phyloP scores from a whole-genome alignment of 2,888 invertebrate genomes.

The Calephelis perditalis region DNA sequence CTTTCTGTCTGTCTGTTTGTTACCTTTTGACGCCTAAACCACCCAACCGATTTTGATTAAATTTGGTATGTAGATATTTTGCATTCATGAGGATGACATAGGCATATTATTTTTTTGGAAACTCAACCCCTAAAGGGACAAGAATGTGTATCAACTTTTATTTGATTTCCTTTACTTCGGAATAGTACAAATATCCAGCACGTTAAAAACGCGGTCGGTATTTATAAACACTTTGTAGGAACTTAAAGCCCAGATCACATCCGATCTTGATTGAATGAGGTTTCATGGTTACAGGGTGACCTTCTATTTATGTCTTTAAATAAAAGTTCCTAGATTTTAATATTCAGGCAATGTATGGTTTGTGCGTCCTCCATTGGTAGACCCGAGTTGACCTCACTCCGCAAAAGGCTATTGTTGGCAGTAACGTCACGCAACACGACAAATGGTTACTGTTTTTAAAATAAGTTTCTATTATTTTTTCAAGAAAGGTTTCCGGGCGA shows the following conservation, averaged over 20 bases:
- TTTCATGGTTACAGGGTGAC: conserved; percentile 8
- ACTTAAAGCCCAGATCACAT: conserved; percentile 2
- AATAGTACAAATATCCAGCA: too few species aligned
- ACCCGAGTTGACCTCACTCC: conserved; percentile 13
- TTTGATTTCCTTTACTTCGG: too few species aligned
- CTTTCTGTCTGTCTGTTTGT: too few species aligned
- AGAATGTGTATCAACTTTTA: too few species aligned
- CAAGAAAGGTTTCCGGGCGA: too few species aligned
- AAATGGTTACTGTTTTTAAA: not conserved
- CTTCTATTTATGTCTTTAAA: conserved; percentile 4
- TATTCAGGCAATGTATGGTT: conserved; percentile 10
- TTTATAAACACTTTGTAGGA: not conserved
- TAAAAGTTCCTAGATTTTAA: conserved; percentile 11
- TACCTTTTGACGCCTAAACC: too few species aligned
- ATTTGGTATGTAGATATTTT: too few species aligned
- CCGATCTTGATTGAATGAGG: conserved; percentile 10
- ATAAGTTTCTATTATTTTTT: not conserved
- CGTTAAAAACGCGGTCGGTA: too few species aligned
- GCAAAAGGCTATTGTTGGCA: conserved; percentile 16
- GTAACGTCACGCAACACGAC: conserved; percentile 7
- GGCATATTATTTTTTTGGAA: too few species aligned
- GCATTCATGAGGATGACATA: too few species aligned
- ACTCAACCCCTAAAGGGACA: too few species aligned
- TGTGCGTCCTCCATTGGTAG: conserved; percentile 12
- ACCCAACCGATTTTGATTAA: too few species aligned